Base-by-base conservation (phyloP, 35 echinoderm and acorn worm species). In the Heliocidaris erythrogramma region DNA sequence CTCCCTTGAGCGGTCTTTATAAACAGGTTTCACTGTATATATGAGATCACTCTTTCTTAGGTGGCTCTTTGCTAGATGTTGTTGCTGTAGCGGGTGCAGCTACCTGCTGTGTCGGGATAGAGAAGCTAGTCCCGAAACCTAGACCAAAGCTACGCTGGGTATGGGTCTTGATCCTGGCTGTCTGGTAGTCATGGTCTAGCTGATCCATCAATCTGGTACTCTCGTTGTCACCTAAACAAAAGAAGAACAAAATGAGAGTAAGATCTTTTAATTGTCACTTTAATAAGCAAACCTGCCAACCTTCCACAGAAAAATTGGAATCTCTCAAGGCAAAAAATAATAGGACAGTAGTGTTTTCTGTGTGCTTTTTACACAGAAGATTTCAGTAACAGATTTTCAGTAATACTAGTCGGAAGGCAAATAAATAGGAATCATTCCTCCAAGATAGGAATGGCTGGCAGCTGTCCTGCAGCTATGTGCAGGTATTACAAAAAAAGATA, bases 81-180 rank as follows among this genome's bases (percentile, higher is more conserved):
- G n/a, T n/a, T 16, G 87, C 87, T 7, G 87, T 13, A 27, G 87
- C 21, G 0, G 87, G 87, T 32, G 87, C 87, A 48, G 87, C 18
- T 32, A 48, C 87, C 14, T 32, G 31, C 31, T 32, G 31, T 17
- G 87, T 48, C 2, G 87, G 31, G 31, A 89, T 32, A 5, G 87
- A 32, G 32, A 31, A 89, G 87, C 7, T 2, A 29, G 48, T 21
- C 18, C 86, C 95, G 94, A 99, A 99, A 5, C 98, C 98, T 5
- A 99, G 95, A 65, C 98, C 98, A 94, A 99, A 97, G 60, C 98
- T 95, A 27, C 98, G 69, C 93, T 99, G 98, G 47, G 98, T 99
- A 94, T 99, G 98, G 49, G 98, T 99, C 96, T 99, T 97, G 31
- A 97, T 84, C 2, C 98, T 93, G 27, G 98, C 98, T 7, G 96